A percentile compares a stretch with the other conserved stretches of the same genome.
These are phyloP conservation scores for Xenus cinereus DNA, from an alignment of 2,113 vertebrate genomes.

Conservation along the genomic window DNA sequence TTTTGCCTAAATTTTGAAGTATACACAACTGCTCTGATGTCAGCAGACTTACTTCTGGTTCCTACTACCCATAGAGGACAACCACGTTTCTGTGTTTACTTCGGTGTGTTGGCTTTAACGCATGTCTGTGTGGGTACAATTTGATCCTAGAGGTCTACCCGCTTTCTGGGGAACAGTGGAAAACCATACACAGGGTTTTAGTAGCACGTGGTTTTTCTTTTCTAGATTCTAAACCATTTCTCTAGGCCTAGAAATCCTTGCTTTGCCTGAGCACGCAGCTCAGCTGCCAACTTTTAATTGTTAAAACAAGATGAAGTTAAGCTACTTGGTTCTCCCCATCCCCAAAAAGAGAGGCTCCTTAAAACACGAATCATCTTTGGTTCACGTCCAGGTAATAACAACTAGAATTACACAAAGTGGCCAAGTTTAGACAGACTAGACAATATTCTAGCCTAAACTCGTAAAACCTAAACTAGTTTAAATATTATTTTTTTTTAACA, in stretches of 20 bases:
- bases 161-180: not conserved
- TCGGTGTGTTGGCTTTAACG: not conserved
- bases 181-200: not conserved
- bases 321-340: not conserved
- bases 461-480: not conserved
- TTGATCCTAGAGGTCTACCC: not conserved
- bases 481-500: not conserved
- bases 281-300: not conserved
- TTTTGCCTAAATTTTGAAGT: not conserved
- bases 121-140: fast-evolving
- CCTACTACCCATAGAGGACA: not conserved
- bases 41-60: not conserved
- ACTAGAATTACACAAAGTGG: not conserved
- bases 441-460: not conserved
- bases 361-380: not conserved
- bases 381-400: not conserved
- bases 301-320: not conserved
- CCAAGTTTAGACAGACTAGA: not conserved
- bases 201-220: not conserved
- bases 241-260: not conserved
- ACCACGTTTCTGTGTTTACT: not conserved
- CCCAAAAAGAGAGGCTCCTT: not conserved
- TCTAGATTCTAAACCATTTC: not conserved
- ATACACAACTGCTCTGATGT: not conserved
- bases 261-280: not conserved